A percentile compares a stretch with the other conserved stretches of the same genome.
Evolutionary conservation across 2,888 invertebrate genomes (phyloP).

Genomic region (Dynastes tityus): DNA sequence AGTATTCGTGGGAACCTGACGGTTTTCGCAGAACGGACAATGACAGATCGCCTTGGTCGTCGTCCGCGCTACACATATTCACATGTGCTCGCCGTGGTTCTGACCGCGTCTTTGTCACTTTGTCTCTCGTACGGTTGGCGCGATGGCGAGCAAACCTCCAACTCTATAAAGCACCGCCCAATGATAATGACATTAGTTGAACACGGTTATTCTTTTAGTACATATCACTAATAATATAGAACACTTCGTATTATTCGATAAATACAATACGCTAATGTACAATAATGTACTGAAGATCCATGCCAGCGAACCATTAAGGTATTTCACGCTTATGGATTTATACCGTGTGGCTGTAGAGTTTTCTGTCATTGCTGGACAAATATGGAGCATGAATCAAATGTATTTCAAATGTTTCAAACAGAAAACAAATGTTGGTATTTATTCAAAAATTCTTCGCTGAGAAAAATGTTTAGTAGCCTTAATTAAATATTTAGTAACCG

Average conservation of each 20-base stretch:
- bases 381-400: too few species aligned
- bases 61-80: conserved; percentile 59
- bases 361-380: too few species aligned
- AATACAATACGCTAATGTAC: conserved; percentile 23
- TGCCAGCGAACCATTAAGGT: conserved; percentile 18
- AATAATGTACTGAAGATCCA: too few species aligned
- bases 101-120: conserved; percentile 38
- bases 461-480: too few species aligned
- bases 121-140: neutral
- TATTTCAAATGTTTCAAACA: too few species aligned
- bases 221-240: conserved; percentile 48
- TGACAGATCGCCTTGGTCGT: conserved; percentile 67
- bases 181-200: conserved; percentile 64
- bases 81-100: conserved; percentile 43
- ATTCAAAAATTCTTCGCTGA: too few species aligned
- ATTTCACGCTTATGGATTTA: neutral
- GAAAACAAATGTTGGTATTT: too few species aligned
- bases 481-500: too few species aligned
- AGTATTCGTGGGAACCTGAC: conserved; percentile 62
- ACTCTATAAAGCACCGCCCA: conserved; percentile 52
- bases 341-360: neutral
- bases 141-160: too few species aligned
- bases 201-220: conserved; percentile 64
- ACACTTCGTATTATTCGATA: conserved; percentile 36
- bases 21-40: conserved; percentile 63